Evolutionary conservation across 92 coral and sea anemone species (phyloP), one percentile per base, ranked within the genome.

Genomic region (Palythoa grandis): DNA sequence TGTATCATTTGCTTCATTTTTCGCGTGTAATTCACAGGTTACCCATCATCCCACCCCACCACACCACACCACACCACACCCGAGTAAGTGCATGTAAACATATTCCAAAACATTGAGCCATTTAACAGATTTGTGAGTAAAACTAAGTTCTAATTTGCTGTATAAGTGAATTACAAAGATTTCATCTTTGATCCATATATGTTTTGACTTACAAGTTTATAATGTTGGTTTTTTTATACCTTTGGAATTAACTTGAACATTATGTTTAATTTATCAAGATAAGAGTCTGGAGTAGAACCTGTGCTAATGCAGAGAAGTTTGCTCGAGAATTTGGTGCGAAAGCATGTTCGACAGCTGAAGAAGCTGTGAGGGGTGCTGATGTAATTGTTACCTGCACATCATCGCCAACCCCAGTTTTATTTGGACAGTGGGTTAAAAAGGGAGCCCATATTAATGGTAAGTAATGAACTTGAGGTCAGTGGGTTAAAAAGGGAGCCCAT

Each of bases 221-320:
- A 35, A 82, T n/a, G 50, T 43, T 43, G 50, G 0, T 43, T 43
- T 43, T 8, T 43, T 43, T 43, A 43, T 43, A 43, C 50, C 50
- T 63, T 40, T 1, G 23, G 57, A 67, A n/a, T 17, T 48, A 50
- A 70, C 15, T 20, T 47, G 11, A 22, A n/a, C 24, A 58, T 22
- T 37, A 37, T 23, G 4, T 20, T 13, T 22, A 16, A 17, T 58
- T 70, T 74, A 10, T 48, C 52, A 71, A 96, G 98, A 87, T 94
- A 9, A 90, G 98, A 74, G 96, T 96, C 53, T 96, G 99, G 99
- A 96, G 98, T 74, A 86, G 99, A 82, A 96, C 98, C 3, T 54
- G 67, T 76, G 93, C 92, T 43, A 92, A 96, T 89, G 95, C 98
- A 17, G 88, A 93, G 70, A 94, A 90, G 88, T 93, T 94, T 90